Conservation (phyloP, 2,113 vertebrate species). For the Zosterops pallidus region DNA sequence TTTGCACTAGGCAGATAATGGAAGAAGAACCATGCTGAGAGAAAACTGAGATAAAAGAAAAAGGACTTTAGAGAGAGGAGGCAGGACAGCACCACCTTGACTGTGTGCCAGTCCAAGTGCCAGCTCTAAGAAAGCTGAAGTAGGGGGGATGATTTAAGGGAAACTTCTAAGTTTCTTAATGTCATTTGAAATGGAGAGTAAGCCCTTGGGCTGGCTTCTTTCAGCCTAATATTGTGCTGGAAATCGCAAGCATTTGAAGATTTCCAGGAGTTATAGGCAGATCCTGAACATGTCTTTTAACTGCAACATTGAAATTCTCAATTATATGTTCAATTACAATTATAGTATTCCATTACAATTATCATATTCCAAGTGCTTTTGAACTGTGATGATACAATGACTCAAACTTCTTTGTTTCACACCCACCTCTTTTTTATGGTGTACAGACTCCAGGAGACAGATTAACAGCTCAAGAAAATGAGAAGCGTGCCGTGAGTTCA, state of each 20-base stretch:
- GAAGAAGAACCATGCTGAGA: slow-evolving; percentile 45
- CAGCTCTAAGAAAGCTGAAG: background rate
- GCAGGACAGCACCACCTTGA: slow-evolving; percentile 28
- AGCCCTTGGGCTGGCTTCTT: slow-evolving; percentile 24
- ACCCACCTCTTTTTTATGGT: background rate
- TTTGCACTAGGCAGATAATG: slow-evolving; percentile 59
- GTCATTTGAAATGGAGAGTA: slow-evolving; percentile 17
- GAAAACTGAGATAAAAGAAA: slow-evolving; percentile 39
- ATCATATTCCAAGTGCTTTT: slow-evolving; percentile 22
- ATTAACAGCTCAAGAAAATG: background rate
- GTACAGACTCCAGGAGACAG: background rate
- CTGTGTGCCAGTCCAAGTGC: background rate
- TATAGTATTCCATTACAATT: slow-evolving; percentile 32
- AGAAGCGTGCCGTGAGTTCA: background rate
- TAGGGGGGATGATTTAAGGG: background rate
- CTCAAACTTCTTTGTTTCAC: slow-evolving; percentile 28
- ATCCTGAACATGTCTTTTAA: background rate
- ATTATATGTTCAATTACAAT: background rate
- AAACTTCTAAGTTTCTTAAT: slow-evolving; percentile 29
- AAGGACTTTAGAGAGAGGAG: slow-evolving; percentile 14
- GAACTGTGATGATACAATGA: background rate
- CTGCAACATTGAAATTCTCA: background rate
- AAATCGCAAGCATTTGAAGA: background rate
- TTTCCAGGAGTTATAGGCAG: slow-evolving; percentile 12
- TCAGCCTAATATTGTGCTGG: slow-evolving; percentile 13